Conservation (phyloP, 2,888 invertebrate genomes). For the Cheilosia impressa region DNA sequence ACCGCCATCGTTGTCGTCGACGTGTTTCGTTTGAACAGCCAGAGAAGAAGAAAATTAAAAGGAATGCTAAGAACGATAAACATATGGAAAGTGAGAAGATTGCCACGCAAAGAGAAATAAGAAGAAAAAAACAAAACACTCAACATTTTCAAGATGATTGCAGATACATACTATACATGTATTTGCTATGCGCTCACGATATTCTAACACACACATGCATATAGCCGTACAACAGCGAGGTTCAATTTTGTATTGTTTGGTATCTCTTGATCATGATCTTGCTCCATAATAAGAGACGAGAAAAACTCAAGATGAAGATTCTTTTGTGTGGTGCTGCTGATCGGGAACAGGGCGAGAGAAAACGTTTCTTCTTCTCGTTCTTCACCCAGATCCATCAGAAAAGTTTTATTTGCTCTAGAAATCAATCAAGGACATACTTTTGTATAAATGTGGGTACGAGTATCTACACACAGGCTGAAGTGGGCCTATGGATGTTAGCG, state of each 20-base stretch:
- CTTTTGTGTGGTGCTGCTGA: conserved; percentile 6
- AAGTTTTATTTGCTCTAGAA: conserved; percentile 55
- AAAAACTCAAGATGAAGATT: conserved; percentile 24
- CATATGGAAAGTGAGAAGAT: conserved; percentile 74
- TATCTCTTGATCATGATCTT: conserved; percentile 63
- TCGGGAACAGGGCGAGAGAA: conserved; percentile 24
- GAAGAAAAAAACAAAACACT: conserved; percentile 26
- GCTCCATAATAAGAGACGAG: conserved; percentile 34
- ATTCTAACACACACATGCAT: conserved; percentile 23
- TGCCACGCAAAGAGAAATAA: conserved; percentile 18
- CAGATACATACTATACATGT: conserved; percentile 22
- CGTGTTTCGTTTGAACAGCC: neutral
- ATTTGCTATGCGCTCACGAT: neutral
- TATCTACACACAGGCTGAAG: neutral
- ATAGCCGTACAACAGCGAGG: neutral
- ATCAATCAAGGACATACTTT: conserved; percentile 54
- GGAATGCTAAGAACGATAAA: conserved; percentile 68
- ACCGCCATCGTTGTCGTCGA: conserved; percentile 45
- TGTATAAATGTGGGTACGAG: neutral
- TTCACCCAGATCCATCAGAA: conserved; percentile 37
- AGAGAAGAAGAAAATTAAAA: conserved; percentile 40
- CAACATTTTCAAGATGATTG: conserved; percentile 40
- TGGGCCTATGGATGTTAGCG: conserved; percentile 18
- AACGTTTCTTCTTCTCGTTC: conserved; percentile 9
- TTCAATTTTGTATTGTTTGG: conserved; percentile 8